These are phyloP conservation scores for Lates calcarifer DNA, from an alignment of 2,113 vertebrate genomes.

Conservation along the genomic window DNA sequence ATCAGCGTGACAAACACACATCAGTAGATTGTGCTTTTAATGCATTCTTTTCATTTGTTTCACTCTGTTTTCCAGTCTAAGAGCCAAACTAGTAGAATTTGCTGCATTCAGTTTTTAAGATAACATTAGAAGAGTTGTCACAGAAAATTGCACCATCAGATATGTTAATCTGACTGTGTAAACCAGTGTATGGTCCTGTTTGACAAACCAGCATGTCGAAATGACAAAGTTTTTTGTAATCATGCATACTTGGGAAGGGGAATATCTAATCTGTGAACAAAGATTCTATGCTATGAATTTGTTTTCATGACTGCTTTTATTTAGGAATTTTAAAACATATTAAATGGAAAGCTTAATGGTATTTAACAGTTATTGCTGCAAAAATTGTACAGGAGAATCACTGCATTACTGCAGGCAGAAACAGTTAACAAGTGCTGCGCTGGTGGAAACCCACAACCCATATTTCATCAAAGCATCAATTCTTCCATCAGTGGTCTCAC, in stretches of 20 bases:
- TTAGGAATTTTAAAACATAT: slow-evolving; percentile 1
- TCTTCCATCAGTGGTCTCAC: neutral
- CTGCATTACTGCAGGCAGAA: no score
- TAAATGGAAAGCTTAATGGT: neutral
- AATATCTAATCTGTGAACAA: neutral
- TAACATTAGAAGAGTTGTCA: neutral
- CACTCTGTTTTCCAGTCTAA: slow-evolving; percentile 15
- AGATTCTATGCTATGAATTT: slow-evolving; percentile 3
- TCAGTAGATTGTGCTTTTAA: neutral
- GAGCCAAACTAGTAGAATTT: neutral
- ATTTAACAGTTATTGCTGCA: neutral
- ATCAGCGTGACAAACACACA: slow-evolving; percentile 28
- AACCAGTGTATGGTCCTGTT: neutral
- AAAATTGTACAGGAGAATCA: no score
- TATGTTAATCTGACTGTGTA: neutral
- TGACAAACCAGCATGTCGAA: neutral
- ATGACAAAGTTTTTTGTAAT: neutral
- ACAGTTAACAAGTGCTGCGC: neutral
- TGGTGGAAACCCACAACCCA: neutral
- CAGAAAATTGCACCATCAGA: slow-evolving; percentile 17
- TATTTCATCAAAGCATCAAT: slow-evolving; percentile 2
- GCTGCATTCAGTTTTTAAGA: slow-evolving; percentile 1
- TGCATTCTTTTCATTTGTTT: slow-evolving; percentile 61
- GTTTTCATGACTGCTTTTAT: neutral
- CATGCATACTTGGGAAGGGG: neutral